Evolutionary conservation across 1,140 invertebrate genomes (phyloP), one percentile per base, ranked within the genome.

Genomic region (Pteromalus puparum): DNA sequence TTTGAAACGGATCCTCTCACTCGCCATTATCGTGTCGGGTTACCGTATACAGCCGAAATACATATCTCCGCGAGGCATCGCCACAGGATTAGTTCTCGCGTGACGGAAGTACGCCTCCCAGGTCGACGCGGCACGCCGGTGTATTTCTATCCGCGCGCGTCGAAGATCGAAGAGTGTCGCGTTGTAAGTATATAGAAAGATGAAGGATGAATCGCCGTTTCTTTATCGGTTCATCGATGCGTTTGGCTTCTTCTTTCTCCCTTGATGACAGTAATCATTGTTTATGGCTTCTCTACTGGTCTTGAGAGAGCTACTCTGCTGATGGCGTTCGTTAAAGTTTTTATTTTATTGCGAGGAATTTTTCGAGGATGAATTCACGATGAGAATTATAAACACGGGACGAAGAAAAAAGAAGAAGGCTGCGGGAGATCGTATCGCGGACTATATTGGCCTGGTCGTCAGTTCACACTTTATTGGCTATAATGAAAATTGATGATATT

Each of bases 141-240:
- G 38, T 42, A 7, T 42, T 42, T 42, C 38, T 42, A 42, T 42
- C 6, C 38, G 10, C 38, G 38, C 38, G 38, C 38, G 6, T 42
- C 38, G 0, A 9, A 42, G 38, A 42, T 42, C 38, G 15, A 74
- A 7, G 73, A 76, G 42, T 53, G 74, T 48, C 74, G 74, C 68
- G 68, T 30, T 34, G 68, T 28, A 72, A 61, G 53, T 21, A 26
- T 13, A n/a, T n/a, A 21, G 12, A 74, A 78, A 84, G 82, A 84
- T 84, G 74, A 84, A 79, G 82, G 76, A 84, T 84, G 74, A 84
- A 79, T 53, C 65, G 76, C 30, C n/a, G 67, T 67, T 79, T 67
- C 67, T 73, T 83, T 78, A 78, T 83, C 82, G 15, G n/a, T 38
- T 42, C 30, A 78, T 77, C 67, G 75, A 76, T 68, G 75, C 82